Base-by-base conservation (phyloP, 2,888 invertebrate genomes). In the Nymphalis polychloros region DNA sequence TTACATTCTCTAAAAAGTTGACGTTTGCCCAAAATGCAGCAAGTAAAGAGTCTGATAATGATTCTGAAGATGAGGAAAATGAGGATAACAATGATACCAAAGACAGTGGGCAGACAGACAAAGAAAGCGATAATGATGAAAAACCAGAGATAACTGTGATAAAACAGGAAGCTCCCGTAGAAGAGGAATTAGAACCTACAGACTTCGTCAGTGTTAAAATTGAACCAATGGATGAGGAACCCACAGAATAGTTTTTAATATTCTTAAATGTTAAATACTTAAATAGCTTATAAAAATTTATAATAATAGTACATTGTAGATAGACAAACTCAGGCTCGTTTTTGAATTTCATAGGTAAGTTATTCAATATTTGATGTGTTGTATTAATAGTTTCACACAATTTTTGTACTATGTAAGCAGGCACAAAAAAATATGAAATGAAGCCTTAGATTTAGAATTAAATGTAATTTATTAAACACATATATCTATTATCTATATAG, bases 151-250 rank as follows among this genome's bases (percentile, higher is more conserved):
- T 70, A n/a, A 63, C 70, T 13, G 68, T 75, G 59, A 76, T 75
- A 35, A 73, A 80, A 50, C 72, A 73, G 46, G 71, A 75, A 52
- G 67, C 68, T 8, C 27, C 27, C 8, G 62, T 68, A 50, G 70
- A 66, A 4, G 79, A 81, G 8, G 70, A 85, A 31, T 69, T 90
- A 68, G 89, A 90, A 71, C 90, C 92, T 0, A 90, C 92, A 0
- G 90, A 90, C 69, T 92, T 92, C 80, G 92, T 92, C 1, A 88
- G 87, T 65, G 86, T 92, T 23, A 92, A 92, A 74, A 89, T 92
- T 76, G 92, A 92, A 71, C 87, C 84, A 3, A 64, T 87, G 35
- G 89, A 89, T 23, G 82, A 77, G 19, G 75, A 70, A 20, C 48
- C 59, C 59, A 35, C 47, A 13, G 67, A 67, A 50, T 72, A 72